Conservation (phyloP, 2,113 vertebrate species). For the Arenaria interpres region DNA sequence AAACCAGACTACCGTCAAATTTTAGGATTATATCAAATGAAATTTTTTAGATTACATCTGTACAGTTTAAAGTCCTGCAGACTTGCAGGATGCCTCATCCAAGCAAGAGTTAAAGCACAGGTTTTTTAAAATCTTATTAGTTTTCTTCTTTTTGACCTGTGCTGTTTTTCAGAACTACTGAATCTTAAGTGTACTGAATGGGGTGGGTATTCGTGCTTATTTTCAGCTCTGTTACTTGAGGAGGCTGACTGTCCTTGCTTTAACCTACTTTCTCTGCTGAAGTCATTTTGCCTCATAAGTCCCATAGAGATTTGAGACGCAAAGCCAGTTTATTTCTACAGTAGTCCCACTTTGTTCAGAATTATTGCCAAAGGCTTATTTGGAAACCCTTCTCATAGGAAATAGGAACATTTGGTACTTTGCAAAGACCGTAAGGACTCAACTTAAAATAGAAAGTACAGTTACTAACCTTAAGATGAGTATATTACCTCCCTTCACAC, state of each 20-base stretch:
- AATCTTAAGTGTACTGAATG: background rate
- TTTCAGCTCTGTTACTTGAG: constrained; percentile 15
- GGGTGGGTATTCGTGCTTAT: background rate
- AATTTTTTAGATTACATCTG: background rate
- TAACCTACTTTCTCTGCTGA: constrained; percentile 61
- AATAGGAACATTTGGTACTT: constrained; percentile 33
- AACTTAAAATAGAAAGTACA: constrained; percentile 8
- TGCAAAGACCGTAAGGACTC: background rate
- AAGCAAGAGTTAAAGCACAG: background rate
- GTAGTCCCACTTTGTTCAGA: constrained; percentile 30
- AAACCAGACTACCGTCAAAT: background rate
- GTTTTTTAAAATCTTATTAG: background rate
- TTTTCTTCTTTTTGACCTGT: background rate
- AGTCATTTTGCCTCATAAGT: constrained; percentile 45
- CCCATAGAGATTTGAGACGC: constrained; percentile 45
- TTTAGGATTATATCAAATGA: background rate
- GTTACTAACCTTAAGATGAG: background rate
- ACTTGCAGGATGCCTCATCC: background rate
- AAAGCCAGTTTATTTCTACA: constrained; percentile 70
- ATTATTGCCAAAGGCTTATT: constrained; percentile 61
- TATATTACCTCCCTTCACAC: background rate
- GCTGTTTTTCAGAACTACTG: background rate
- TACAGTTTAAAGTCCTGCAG: background rate
- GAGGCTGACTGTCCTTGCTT: constrained; percentile 31
- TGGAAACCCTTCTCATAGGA: constrained; percentile 45